Evolutionary conservation across 2,797 vertebrate genomes (phyloP).

Genomic region (Nannoperca australis): DNA sequence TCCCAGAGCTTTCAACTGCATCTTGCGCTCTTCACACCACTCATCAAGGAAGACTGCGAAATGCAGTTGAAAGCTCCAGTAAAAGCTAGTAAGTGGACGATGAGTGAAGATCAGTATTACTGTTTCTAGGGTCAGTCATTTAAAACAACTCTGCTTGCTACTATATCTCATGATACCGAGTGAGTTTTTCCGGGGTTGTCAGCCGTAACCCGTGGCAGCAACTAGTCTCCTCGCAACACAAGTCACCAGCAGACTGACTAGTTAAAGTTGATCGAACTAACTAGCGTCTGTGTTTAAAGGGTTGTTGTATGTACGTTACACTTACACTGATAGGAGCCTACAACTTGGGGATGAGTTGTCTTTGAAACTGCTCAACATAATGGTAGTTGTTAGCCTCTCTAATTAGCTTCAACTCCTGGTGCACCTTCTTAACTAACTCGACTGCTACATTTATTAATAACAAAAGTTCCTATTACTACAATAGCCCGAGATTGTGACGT

Average conservation of each 20-base stretch:
- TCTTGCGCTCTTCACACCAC: background rate
- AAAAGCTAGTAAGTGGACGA: background rate
- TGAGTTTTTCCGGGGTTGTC: too few species aligned
- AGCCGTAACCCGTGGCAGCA: too few species aligned
- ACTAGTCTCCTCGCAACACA: background rate
- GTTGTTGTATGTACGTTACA: background rate
- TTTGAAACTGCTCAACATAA: background rate
- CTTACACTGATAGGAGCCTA: background rate
- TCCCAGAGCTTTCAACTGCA: background rate
- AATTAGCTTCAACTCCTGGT: background rate
- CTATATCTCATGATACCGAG: too few species aligned
- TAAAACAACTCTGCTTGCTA: background rate
- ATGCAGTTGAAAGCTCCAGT: background rate
- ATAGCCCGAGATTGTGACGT: background rate
- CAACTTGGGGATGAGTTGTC: background rate
- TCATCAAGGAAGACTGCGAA: background rate
- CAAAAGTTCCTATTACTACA: background rate
- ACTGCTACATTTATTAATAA: background rate
- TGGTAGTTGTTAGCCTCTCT: background rate
- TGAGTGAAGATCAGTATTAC: background rate
- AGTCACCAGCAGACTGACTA: background rate
- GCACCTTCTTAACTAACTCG: background rate
- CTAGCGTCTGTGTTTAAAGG: background rate
- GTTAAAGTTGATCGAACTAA: background rate
- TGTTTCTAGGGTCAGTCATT: background rate